phyloP scores from a whole-genome alignment of 1,140 invertebrate species.

The Drosophila tristis region DNA sequence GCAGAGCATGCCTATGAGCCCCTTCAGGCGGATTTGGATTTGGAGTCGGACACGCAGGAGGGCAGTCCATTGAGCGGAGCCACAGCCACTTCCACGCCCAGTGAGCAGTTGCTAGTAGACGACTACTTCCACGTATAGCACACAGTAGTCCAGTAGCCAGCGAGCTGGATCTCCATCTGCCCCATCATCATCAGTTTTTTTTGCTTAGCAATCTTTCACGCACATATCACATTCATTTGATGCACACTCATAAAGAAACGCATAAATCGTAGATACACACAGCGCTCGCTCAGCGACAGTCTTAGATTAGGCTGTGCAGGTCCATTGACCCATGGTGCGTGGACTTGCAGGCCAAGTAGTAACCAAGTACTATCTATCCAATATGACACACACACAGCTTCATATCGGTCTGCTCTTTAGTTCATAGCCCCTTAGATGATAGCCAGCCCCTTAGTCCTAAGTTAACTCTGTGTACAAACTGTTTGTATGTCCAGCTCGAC shows the following conservation, averaged over 20 bases:
- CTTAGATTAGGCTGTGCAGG: slow-evolving; percentile 38
- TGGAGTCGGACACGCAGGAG: slow-evolving; percentile 70
- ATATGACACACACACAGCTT: slow-evolving; percentile 39
- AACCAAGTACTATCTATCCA: slow-evolving; percentile 19
- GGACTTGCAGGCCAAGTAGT: slow-evolving; percentile 9
- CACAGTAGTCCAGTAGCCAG: slow-evolving; percentile 4
- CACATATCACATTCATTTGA: slow-evolving; percentile 65
- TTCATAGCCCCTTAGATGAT: slow-evolving; percentile 13
- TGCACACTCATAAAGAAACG: slow-evolving; percentile 47
- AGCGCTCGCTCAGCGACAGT: slow-evolving; percentile 47
- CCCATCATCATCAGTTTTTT: slow-evolving; percentile 31
- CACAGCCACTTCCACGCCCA: slow-evolving; percentile 51
- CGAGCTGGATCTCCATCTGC: slow-evolving; percentile 67
- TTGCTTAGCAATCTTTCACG: slow-evolving; percentile 69
- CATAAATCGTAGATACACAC: slow-evolving; percentile 37
- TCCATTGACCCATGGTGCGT: slow-evolving; percentile 43
- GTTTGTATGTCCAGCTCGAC: slow-evolving; percentile 66
- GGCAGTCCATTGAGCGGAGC: slow-evolving; percentile 68
- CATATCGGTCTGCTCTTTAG: slow-evolving; percentile 68
- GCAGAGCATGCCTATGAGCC: slow-evolving; percentile 72
- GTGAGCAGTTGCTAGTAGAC: slow-evolving; percentile 67
- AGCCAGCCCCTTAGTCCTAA: slow-evolving; percentile 42
- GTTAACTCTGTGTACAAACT: slow-evolving; percentile 74
- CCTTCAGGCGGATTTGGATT: slow-evolving; percentile 66
- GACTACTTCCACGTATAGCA: slow-evolving; percentile 80